Percentiles rank a stretch among this genome's conserved stretches.
These are phyloP conservation scores for Leptestheria dahalacensis DNA, from an alignment of 1,140 invertebrate species.

Conservation along the genomic window DNA sequence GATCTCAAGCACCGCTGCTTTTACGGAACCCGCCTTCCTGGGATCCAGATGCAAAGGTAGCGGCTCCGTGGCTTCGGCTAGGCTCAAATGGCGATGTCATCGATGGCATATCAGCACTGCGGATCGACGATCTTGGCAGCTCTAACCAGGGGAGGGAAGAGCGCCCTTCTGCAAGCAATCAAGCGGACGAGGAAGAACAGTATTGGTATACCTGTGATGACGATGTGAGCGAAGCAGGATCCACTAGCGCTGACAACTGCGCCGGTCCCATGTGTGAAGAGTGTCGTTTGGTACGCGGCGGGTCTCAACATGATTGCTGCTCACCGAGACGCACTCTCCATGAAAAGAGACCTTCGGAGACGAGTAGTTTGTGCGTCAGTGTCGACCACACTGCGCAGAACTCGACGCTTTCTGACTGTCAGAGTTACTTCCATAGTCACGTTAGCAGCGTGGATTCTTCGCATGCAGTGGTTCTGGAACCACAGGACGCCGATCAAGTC, in stretches of 20 bases:
- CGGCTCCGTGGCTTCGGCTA: slow-evolving; percentile 5
- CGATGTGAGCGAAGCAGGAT: slow-evolving; percentile 16
- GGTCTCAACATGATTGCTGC: slow-evolving; percentile 13
- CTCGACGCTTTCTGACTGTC: slow-evolving; percentile 31
- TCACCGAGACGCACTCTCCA: slow-evolving; percentile 7
- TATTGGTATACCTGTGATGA: slow-evolving; percentile 18
- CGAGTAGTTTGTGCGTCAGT: slow-evolving; percentile 18
- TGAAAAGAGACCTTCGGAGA: slow-evolving; percentile 24
- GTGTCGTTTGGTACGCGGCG: slow-evolving; percentile 8
- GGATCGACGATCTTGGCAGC: neutral
- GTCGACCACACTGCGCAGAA: slow-evolving; percentile 63
- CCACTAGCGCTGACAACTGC: slow-evolving; percentile 13
- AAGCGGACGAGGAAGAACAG: slow-evolving; percentile 9
- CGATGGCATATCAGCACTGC: neutral
- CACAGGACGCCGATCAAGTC: slow-evolving; percentile 18
- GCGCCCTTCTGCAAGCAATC: neutral
- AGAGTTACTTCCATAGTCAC: slow-evolving; percentile 16
- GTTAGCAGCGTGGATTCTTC: slow-evolving; percentile 16
- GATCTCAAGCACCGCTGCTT: neutral
- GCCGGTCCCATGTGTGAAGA: slow-evolving; percentile 11
- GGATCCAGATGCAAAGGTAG: neutral
- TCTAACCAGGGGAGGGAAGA: neutral
- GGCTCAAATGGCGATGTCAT: neutral
- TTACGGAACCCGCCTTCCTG: neutral
- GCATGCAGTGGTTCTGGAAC: slow-evolving; percentile 19